phyloP scores from a whole-genome alignment of 2,797 vertebrate species.

The Tokudaia tokunoshimensis region DNA sequence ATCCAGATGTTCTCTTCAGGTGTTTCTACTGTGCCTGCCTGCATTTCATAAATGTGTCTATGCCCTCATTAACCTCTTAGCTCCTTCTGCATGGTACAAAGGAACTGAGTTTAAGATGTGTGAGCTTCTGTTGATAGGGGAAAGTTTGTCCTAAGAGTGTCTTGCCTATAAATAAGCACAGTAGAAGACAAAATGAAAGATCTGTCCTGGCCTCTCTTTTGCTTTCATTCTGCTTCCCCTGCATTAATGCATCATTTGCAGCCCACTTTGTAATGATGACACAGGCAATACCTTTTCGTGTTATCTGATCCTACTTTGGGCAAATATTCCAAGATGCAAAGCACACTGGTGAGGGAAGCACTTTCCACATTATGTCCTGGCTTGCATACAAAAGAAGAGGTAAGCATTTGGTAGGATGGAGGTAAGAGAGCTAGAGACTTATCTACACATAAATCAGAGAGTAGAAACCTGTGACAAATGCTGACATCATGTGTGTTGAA shows the following conservation, averaged over 20 bases:
- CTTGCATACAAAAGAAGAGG: neutral
- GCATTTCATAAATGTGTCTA: neutral
- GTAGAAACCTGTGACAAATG: no score
- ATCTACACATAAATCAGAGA: neutral
- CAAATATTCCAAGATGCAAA: neutral
- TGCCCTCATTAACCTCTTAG: neutral
- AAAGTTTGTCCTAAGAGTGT: neutral
- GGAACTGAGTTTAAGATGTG: neutral
- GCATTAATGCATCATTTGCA: neutral
- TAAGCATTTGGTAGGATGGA: neutral
- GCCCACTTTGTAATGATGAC: neutral
- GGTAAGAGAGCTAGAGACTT: neutral
- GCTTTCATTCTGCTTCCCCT: neutral
- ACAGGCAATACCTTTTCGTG: neutral
- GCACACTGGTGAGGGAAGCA: neutral
- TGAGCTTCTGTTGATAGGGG: neutral
- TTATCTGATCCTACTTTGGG: neutral
- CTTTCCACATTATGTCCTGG: no score
- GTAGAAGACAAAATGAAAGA: neutral
- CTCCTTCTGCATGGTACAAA: neutral
- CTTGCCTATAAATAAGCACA: neutral
- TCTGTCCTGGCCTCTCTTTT: neutral
- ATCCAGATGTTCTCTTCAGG: accelerated
- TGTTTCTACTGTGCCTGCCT: neutral
- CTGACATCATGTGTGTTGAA: neutral